These are phyloP conservation scores for Apistogramma diplotaenia DNA, from an alignment of 2,113 vertebrate species.

Conservation along the genomic window DNA sequence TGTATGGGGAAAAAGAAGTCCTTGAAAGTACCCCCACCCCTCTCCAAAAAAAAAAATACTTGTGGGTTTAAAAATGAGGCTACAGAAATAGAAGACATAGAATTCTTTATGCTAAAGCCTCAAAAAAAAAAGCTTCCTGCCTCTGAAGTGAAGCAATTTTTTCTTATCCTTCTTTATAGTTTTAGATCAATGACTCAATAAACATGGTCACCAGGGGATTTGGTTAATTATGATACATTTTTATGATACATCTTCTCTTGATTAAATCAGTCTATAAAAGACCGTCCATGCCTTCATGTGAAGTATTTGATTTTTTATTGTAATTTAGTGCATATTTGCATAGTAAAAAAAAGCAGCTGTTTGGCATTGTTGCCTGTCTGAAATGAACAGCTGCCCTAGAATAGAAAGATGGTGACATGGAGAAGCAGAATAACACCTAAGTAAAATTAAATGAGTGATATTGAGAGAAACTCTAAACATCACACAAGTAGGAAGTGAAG, in stretches of 20 bases:
- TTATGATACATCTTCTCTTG: background rate
- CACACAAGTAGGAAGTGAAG: background rate
- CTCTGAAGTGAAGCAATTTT: background rate
- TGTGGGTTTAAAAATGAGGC: background rate
- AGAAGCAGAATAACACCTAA: background rate
- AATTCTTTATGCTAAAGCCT: background rate
- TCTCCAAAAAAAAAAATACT: background rate
- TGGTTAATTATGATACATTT: background rate
- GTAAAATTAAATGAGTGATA: background rate
- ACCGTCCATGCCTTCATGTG: background rate
- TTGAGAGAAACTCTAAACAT: background rate
- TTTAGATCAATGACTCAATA: background rate
- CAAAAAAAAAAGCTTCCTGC: background rate
- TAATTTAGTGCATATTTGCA: background rate
- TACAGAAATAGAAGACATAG: background rate
- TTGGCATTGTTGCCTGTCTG: too few relatives aligned
- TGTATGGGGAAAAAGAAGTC: background rate
- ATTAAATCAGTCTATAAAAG: background rate
- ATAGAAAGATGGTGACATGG: background rate
- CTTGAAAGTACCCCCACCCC: background rate
- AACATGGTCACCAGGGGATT: background rate
- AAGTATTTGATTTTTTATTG: background rate
- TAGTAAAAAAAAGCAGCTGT: background rate
- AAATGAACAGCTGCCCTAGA: background rate
- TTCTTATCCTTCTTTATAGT: background rate